phyloP scores from a whole-genome alignment of 35 echinoderm and acorn worm genomes.

The Ophiothrix spiculata region DNA sequence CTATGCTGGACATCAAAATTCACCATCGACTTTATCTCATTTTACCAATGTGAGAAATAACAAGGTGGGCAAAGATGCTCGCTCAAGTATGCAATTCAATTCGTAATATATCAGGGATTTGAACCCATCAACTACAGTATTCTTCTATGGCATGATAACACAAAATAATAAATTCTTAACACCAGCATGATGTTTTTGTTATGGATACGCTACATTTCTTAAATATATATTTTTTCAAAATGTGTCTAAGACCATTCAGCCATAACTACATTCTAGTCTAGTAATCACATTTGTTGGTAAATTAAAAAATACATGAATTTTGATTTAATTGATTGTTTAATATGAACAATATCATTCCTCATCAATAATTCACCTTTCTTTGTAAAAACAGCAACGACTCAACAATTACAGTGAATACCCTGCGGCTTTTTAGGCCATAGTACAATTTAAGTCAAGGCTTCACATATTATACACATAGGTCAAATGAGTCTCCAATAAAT shows the following conservation, averaged over 20 bases:
- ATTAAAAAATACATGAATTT: slow-evolving; percentile 6
- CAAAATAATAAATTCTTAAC: no score
- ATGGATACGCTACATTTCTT: no score
- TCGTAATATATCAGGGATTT: no score
- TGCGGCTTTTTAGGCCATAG: background rate
- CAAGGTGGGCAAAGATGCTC: no score
- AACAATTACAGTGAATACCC: background rate
- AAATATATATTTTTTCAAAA: no score
- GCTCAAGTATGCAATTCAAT: no score
- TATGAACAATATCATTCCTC: background rate
- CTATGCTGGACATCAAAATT: no score
- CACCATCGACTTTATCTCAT: no score
- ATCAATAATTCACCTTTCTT: background rate
- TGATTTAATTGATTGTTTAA: background rate
- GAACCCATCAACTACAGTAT: no score
- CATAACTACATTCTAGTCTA: background rate
- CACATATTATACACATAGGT: background rate
- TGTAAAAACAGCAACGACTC: background rate
- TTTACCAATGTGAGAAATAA: no score
- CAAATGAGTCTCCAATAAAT: background rate
- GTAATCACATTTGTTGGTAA: background rate
- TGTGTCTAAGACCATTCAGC: slow-evolving; percentile 7
- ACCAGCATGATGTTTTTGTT: no score
- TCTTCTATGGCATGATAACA: no score
- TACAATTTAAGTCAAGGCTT: background rate